Evolutionary conservation across 1,140 invertebrate species (phyloP), one percentile per base, ranked within the genome.

Genomic region (Lineus longissimus): DNA sequence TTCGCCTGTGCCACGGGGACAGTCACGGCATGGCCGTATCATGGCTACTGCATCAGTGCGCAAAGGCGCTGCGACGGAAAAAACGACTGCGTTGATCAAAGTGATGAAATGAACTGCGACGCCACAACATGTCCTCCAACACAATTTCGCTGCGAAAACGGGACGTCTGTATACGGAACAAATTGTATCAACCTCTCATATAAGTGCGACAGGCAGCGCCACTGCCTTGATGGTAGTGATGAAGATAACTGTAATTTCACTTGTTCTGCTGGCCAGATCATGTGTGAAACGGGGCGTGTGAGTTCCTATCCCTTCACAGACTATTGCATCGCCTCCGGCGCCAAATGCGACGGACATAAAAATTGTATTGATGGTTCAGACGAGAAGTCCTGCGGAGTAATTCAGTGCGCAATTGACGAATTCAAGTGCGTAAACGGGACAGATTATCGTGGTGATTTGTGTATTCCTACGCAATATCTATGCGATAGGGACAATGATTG

Each of bases 401-500:
- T 51, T 6, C n/a, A 19, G 6, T 51, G 47, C n/a, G 19, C 47
- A 23, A 51, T 51, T 6, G 47, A 27, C n/a, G n/a, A 51, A 9
- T 19, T 51, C 25, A 51, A 51, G 25, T 51, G 47, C n/a, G 6
- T 27, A 4, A 51, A 51, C 47, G 47, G 47, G n/a, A 51, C 47
- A n/a, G 25, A 51, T 51, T 23, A 51, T 9, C n/a, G n/a, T 9
- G 47, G 47, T 4, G 19, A 51, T n/a, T 19, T 23, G 19, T 51
- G 47, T 27, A 27, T 51, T 27, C 19, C 47, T 27, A 27, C n/a
- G 25, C n/a, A 23, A n/a, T 27, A 51, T 51, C n/a, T 7, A 23
- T 51, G 47, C 47, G 55, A 63, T 41, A 30, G 61, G 27, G 61
- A 27, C 25, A 40, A 7, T 7, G 61, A 63, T 30, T 63, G 61